Conservation (phyloP, 2,797 vertebrate genomes). For the Pseudochaenichthys georgianus region DNA sequence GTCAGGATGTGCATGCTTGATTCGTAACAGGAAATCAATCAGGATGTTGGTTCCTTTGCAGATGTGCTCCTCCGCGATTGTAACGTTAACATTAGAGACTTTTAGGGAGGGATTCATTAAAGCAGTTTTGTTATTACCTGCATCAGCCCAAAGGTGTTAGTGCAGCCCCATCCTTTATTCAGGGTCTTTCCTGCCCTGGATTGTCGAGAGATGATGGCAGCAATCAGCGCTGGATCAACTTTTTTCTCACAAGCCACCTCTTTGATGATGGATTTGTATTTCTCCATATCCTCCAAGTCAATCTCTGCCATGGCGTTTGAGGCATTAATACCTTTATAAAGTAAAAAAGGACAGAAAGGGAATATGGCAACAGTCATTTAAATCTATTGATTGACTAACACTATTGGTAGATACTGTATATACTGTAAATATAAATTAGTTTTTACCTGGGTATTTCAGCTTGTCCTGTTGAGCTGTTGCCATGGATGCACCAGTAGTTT, state of each 20-base stretch:
- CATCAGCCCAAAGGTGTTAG: constrained; percentile 63
- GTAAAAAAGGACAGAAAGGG: too few relatives aligned
- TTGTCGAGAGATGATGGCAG: constrained; percentile 76
- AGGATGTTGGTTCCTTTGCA: constrained; percentile 51
- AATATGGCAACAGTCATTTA: background rate
- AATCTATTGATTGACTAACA: background rate
- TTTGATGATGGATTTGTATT: constrained; percentile 41
- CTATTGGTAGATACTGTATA: too few relatives aligned
- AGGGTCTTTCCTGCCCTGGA: constrained; percentile 67
- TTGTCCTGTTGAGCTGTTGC: constrained; percentile 45
- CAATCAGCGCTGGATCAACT: constrained; percentile 61
- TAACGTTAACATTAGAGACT: background rate
- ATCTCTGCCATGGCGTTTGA: constrained; percentile 37
- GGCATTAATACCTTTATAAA: too few relatives aligned
- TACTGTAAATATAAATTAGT: background rate
- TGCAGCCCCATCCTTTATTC: constrained; percentile 13
- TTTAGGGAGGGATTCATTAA: background rate
- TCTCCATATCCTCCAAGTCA: constrained; percentile 48
- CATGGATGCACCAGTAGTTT: constrained; percentile 32
- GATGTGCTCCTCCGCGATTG: constrained; percentile 51
- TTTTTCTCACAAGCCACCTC: accelerated
- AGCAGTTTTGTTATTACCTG: constrained; percentile 52
- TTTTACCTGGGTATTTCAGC: constrained; percentile 34
- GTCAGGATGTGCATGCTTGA: background rate
- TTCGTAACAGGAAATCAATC: constrained; percentile 6